phyloP scores from a whole-genome alignment of 1,140 invertebrate genomes.

The Littorina saxatilis region DNA sequence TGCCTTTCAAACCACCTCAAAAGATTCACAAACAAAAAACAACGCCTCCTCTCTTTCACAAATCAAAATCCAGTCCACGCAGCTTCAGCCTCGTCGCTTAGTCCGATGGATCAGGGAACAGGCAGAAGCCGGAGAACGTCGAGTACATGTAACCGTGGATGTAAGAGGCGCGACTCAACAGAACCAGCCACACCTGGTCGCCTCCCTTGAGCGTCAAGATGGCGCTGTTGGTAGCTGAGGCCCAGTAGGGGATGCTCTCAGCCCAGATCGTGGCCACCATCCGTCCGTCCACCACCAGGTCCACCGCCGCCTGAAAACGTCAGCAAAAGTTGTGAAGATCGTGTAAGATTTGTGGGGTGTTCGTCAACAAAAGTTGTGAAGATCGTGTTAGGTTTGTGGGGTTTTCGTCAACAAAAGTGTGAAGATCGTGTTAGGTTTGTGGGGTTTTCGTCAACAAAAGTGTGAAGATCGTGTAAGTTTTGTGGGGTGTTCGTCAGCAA shows the following conservation, averaged over 20 bases:
- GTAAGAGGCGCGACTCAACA: constrained; percentile 64
- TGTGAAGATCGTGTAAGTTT: no score
- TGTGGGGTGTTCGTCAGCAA: no score
- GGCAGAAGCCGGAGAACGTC: constrained; percentile 71
- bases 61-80: no score
- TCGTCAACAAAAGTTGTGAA: no score
- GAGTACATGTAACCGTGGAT: constrained; percentile 75
- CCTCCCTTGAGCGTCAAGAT: constrained; percentile 67
- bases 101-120: constrained; percentile 64
- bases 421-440: no score
- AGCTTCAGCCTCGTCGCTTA: background rate
- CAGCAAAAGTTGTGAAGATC: background rate
- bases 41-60: background rate
- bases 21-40: background rate
- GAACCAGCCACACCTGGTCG: constrained; percentile 71
- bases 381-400: no score
- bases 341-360: no score
- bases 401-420: no score
- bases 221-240: constrained; percentile 70
- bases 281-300: constrained; percentile 64
- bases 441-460: no score
- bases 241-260: constrained; percentile 74
- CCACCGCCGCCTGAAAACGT: constrained; percentile 71
- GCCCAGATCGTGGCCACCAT: constrained; percentile 74
- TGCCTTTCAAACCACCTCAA: no score